Evolutionary conservation across 2,113 vertebrate genomes (phyloP).

Genomic region (Astatoreochromis straeleni): DNA sequence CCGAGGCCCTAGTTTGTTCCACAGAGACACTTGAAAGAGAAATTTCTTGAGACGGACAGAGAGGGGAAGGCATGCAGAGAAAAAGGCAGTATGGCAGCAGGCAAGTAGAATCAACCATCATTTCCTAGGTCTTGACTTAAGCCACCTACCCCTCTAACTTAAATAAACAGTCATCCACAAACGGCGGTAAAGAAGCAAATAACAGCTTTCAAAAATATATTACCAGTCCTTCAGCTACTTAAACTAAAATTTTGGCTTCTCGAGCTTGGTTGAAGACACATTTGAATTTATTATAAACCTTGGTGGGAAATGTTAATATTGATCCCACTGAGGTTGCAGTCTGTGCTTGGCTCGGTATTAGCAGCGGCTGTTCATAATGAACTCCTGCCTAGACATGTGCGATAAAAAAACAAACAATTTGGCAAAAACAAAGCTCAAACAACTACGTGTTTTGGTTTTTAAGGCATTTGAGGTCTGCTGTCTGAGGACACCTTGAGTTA

Average conservation of each 20-base stretch:
- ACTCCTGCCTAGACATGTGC: background rate
- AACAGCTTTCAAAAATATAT: background rate
- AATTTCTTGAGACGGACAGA: background rate
- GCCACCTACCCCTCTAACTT: background rate
- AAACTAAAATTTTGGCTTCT: background rate
- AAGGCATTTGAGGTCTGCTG: background rate
- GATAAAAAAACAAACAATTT: background rate
- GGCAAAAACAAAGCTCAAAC: background rate
- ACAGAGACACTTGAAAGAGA: constrained; percentile 10
- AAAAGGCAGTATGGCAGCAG: background rate
- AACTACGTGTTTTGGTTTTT: background rate
- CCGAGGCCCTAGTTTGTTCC: constrained; percentile 20
- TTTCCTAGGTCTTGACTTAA: background rate
- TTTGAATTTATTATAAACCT: background rate
- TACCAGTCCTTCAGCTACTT: background rate
- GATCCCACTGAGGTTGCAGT: background rate
- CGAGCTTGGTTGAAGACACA: background rate
- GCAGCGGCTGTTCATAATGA: background rate
- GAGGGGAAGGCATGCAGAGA: background rate
- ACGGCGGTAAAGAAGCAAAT: background rate
- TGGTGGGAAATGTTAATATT: background rate
- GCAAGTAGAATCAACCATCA: background rate
- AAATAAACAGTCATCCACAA: background rate
- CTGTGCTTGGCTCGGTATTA: background rate
- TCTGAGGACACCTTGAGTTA: background rate